These are phyloP conservation scores for Sula dactylatra DNA, from an alignment of 2,113 vertebrate genomes.

Conservation along the genomic window DNA sequence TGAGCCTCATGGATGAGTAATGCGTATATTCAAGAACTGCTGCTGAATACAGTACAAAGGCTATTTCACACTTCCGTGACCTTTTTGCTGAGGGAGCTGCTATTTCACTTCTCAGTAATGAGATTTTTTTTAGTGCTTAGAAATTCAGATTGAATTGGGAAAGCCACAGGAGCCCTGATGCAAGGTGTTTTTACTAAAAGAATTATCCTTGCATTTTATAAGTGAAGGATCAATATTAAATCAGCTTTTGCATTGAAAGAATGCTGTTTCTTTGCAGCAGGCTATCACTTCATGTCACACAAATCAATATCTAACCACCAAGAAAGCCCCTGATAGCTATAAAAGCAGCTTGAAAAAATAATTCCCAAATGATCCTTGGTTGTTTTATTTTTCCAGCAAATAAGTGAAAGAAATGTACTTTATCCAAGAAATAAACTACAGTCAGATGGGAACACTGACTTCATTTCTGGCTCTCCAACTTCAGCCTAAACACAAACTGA, in stretches of 20 bases:
- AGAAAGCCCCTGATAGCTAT: background rate
- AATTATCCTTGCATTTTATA: background rate
- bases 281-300: background rate
- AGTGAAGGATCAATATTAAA: background rate
- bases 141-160: constrained; percentile 14
- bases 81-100: constrained; percentile 12
- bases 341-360: background rate
- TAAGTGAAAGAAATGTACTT: background rate
- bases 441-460: background rate
- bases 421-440: background rate
- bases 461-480: background rate
- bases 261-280: background rate
- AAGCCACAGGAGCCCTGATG: background rate
- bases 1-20: background rate
- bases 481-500: background rate
- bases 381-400: background rate
- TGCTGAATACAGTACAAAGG: constrained; percentile 1
- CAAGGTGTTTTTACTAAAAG: background rate
- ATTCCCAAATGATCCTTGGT: background rate
- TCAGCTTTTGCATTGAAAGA: background rate
- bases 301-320: background rate
- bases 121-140: constrained; percentile 5
- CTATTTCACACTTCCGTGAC: constrained; percentile 1
- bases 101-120: constrained; percentile 35
- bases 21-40: background rate